phyloP scores from a whole-genome alignment of 2,797 vertebrate genomes.

The Garrulus glandarius region DNA sequence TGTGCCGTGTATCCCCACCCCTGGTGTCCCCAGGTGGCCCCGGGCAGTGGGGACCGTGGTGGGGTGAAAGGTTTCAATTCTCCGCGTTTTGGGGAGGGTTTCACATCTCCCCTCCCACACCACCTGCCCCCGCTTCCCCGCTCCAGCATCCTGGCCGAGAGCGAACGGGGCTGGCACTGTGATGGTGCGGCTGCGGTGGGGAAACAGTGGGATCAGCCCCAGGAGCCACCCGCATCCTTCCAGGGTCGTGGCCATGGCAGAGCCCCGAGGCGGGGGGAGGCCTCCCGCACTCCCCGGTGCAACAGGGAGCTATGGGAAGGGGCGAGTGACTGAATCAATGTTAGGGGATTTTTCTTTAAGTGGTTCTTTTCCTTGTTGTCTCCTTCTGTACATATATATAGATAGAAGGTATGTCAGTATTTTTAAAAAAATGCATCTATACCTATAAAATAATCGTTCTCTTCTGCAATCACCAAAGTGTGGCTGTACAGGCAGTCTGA shows the following conservation, averaged over 20 bases:
- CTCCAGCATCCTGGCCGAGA: background rate
- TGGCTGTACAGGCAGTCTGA: background rate
- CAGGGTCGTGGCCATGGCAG: accelerated
- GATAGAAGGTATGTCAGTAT: too few relatives aligned
- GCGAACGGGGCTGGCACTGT: accelerated
- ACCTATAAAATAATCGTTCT: background rate
- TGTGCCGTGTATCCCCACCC: accelerated
- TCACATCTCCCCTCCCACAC: background rate
- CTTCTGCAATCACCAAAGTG: background rate
- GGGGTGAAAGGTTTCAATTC: accelerated
- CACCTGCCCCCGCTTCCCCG: background rate
- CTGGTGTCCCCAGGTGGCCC: too few relatives aligned
- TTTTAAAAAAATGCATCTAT: accelerated
- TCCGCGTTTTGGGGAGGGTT: background rate
- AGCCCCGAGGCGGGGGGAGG: accelerated
- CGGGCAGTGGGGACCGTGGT: accelerated
- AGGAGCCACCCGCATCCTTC: background rate
- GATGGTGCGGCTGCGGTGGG: background rate
- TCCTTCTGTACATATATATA: background rate
- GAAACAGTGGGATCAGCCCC: background rate
- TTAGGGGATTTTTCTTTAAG: background rate
- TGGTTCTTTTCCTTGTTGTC: background rate
- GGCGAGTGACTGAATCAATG: accelerated
- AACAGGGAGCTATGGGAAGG: background rate
- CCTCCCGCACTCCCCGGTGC: background rate